Evolutionary conservation across 2,113 vertebrate species (phyloP).

Genomic region (Prietella phreatophila): DNA sequence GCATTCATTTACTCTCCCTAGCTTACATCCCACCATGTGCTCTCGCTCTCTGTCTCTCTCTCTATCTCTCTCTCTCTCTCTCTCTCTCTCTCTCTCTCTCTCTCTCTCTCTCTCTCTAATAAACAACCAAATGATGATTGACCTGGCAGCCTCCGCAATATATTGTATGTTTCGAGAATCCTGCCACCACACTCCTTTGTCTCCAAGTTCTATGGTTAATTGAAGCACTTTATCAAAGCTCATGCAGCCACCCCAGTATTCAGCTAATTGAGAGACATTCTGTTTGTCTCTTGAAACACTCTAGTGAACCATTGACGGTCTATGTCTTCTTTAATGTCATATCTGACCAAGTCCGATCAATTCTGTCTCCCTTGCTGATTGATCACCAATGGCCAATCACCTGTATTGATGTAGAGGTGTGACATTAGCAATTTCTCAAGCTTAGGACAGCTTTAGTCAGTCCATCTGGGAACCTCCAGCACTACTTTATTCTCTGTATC

Average conservation of each 20-base stretch:
- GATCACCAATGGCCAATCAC: conserved; percentile 71
- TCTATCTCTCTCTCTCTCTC: not conserved
- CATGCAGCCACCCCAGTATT: conserved; percentile 25
- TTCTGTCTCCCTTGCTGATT: conserved; percentile 70
- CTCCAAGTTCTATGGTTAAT: conserved; percentile 54
- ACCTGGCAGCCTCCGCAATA: conserved; percentile 43
- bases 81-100: conserved; percentile 1
- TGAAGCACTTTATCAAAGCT: conserved; percentile 63
- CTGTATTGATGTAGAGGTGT: conserved; percentile 60
- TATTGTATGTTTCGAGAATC: conserved; percentile 24
- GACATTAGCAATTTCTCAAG: conserved; percentile 43
- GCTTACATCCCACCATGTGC: too few species aligned
- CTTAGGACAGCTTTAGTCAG: conserved; percentile 41
- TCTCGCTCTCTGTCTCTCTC: not conserved
- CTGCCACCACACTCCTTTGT: conserved; percentile 55
- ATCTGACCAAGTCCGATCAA: conserved; percentile 74
- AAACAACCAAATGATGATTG: conserved; percentile 49
- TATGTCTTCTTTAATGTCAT: conserved; percentile 71
- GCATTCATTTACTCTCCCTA: conserved; percentile 24
- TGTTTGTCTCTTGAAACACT: conserved; percentile 62
- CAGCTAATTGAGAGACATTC: conserved; percentile 72
- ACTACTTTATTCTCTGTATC: conserved; percentile 40
- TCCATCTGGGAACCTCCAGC: conserved; percentile 42
- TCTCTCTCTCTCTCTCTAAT: not conserved
- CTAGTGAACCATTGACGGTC: conserved; percentile 59